These are phyloP conservation scores for Rhinopomastus cyanomelas DNA, from an alignment of 2,113 vertebrate species.

Conservation along the genomic window DNA sequence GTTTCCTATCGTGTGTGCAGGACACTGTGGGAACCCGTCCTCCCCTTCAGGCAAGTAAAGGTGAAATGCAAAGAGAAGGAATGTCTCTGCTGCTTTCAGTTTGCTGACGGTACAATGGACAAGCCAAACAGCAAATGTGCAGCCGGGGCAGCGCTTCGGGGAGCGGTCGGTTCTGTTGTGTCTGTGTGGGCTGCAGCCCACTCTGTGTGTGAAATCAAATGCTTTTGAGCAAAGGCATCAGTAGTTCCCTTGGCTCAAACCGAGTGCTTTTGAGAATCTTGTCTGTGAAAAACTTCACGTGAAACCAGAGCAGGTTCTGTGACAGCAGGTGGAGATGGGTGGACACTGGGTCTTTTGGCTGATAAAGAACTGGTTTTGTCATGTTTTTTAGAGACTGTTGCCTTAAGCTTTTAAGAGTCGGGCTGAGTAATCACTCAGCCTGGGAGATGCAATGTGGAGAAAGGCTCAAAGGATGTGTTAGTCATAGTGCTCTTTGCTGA, in stretches of 20 bases:
- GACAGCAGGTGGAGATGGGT: background rate
- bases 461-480: background rate
- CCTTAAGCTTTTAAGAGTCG: background rate
- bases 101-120: background rate
- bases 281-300: background rate
- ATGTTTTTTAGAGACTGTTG: background rate
- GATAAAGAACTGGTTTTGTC: background rate
- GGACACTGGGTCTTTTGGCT: background rate
- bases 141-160: background rate
- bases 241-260: background rate
- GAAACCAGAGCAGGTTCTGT: background rate
- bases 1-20: background rate
- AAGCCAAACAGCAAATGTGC: background rate
- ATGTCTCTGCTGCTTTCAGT: background rate
- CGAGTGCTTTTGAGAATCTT: fast-evolving
- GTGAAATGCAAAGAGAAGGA: background rate
- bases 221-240: background rate
- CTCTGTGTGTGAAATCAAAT: background rate
- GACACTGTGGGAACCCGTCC: background rate
- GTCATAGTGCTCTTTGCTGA: background rate
- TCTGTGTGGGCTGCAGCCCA: background rate
- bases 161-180: background rate
- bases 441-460: background rate
- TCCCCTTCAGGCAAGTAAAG: background rate
- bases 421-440: background rate